These are phyloP conservation scores for Garrulus glandarius DNA, from an alignment of 2,797 vertebrate species.

Conservation along the genomic window DNA sequence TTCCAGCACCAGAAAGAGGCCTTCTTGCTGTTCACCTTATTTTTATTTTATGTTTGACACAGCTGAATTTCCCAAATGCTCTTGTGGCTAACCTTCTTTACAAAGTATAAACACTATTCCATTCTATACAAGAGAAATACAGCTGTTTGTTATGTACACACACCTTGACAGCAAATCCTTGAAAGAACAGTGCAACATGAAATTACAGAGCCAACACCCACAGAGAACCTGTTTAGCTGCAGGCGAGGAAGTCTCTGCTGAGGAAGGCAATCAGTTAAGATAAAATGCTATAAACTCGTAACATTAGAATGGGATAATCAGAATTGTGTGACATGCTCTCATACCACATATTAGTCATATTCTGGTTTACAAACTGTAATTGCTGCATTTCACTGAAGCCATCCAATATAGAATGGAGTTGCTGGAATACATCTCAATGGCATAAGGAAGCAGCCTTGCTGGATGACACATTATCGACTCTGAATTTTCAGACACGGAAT, in stretches of 20 bases:
- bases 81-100: background rate
- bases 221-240: background rate
- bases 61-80: background rate
- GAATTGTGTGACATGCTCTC: background rate
- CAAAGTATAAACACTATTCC: background rate
- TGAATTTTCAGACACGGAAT: background rate
- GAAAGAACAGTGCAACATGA: background rate
- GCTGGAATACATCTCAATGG: background rate
- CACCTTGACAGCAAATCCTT: background rate
- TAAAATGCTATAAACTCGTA: background rate
- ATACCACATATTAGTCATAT: background rate
- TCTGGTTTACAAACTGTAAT: background rate
- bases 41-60: background rate
- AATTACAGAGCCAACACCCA: background rate
- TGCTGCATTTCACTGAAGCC: background rate
- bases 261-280: background rate
- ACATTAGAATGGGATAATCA: background rate
- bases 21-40: background rate
- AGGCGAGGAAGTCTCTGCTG: background rate
- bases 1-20: background rate
- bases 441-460: background rate
- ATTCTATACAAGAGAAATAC: background rate
- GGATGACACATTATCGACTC: rapidly evolving
- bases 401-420: background rate
- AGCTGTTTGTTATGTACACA: background rate